These are phyloP conservation scores for Acanthiza pusilla DNA, from an alignment of 2,797 vertebrate species.

Conservation along the genomic window DNA sequence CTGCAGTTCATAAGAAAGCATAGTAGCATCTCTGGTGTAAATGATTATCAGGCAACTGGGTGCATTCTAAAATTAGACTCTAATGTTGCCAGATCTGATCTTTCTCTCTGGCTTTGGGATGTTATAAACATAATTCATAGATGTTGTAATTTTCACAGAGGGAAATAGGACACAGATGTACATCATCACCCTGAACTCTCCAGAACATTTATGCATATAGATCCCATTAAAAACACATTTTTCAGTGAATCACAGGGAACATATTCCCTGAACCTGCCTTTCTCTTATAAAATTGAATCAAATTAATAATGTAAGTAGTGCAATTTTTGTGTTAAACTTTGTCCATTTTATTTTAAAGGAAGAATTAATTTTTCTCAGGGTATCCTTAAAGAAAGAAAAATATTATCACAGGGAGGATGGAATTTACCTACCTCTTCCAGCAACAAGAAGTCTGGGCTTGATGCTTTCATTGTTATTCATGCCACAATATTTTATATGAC, in stretches of 20 bases:
- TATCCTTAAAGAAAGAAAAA: not conserved
- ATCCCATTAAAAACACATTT: slow-evolving; percentile 38
- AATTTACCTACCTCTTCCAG: not conserved
- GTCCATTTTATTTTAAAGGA: not conserved
- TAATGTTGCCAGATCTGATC: not conserved
- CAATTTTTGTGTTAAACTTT: slow-evolving; percentile 7
- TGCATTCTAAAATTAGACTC: not conserved
- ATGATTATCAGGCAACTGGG: not conserved
- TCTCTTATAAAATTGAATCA: not conserved
- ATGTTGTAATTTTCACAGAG: not conserved
- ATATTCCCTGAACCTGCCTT: not conserved
- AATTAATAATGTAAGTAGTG: slow-evolving; percentile 29
- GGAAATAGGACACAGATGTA: not conserved
- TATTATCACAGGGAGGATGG: not conserved
- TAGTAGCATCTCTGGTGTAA: not conserved
- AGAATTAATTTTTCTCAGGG: not conserved
- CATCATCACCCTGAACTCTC: not conserved
- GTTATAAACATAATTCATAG: not conserved
- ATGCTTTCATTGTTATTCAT: not conserved
- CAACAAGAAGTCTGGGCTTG: not conserved
- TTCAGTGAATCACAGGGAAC: slow-evolving; percentile 12
- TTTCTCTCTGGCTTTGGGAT: not conserved
- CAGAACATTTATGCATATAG: not conserved
- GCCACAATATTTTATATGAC: not conserved
- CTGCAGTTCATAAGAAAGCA: not conserved